These are phyloP conservation scores for Hetaerina titia DNA, from an alignment of 2,888 invertebrate genomes.

Conservation along the genomic window DNA sequence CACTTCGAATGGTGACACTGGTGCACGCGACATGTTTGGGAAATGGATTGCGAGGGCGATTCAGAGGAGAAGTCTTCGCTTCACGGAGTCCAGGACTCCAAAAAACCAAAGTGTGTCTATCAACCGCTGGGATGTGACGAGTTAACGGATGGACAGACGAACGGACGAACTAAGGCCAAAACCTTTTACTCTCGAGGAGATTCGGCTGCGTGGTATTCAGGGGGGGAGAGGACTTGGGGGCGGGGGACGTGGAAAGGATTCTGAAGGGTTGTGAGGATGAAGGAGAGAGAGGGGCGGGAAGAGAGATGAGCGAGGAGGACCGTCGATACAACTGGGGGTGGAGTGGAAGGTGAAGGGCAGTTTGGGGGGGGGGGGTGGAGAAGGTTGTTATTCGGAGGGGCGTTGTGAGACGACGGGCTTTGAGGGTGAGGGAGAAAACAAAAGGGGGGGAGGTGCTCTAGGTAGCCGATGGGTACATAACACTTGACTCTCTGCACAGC, in stretches of 20 bases:
- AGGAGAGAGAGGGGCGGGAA: not conserved
- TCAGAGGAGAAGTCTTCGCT: not conserved
- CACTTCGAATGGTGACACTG: too few relatives aligned
- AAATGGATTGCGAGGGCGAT: not conserved
- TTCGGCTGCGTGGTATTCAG: not conserved
- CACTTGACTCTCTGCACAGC: constrained; percentile 53
- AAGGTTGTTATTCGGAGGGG: not conserved
- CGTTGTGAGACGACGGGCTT: constrained; percentile 22
- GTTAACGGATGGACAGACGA: not conserved
- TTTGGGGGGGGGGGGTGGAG: not conserved
- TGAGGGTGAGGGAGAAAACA: not conserved
- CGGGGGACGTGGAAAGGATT: too few relatives aligned
- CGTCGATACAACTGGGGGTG: not conserved
- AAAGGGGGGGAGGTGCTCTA: constrained; percentile 23
- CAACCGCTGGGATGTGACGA: not conserved
- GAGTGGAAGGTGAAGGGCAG: not conserved
- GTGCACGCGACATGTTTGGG: not conserved
- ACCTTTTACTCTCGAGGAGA: not conserved
- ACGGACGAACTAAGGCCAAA: not conserved
- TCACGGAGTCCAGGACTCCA: not conserved
- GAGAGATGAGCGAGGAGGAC: not conserved
- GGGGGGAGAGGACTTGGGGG: too few relatives aligned
- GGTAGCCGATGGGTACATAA: constrained; percentile 55
- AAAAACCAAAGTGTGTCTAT: not conserved
- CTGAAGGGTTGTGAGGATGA: not conserved